Base-by-base conservation (phyloP, 2,797 vertebrate species). In the Gymnoscopelus braueri region DNA sequence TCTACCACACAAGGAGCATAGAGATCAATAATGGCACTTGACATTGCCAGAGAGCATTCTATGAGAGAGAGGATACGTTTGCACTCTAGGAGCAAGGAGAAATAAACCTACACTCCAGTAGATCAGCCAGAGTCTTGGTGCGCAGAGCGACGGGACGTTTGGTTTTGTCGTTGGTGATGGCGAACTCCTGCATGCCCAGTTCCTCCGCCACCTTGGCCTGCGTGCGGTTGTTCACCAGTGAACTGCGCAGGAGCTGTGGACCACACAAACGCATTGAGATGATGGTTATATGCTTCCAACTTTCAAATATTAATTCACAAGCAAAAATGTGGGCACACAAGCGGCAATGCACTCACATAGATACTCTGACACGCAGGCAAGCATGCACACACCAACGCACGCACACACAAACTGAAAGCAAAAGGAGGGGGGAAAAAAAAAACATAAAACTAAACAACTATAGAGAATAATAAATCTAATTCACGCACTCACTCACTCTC, bases 161-260 rank as follows among this genome's bases (percentile, higher is more conserved):
- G 85, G 97, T 97, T 83, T 99, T 99, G 91, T 99, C 97, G 0
- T 99, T 99, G 72, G 97, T 99, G 85, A 99, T 98, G 85, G 97
- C 98, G 13, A 95, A 98, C 39, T 99, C 97, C 82, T 99, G 97
- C 97, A 99, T 99, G 60, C 97, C 98, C 84, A 99, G 84, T 84
- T 99, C 98, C 89, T 98, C 97, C 0, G 97, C 98, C 63, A 99
- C 98, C 77, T 99, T 99, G 78, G 97, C 98, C 80, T 99, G 98
- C 0, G 98, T 99, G 69, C 98, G 95, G 91, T 99, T 99, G 89
- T 99, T 99, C 69, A 99, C 98, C 92, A 99, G 86, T 3, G 98
- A 99, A 79, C 98, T 99, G 61, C 98, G 94, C 60, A 99, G 88
- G 4, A 99, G 86, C 98, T 99, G 78, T 1, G 80, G 69, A 55